These are phyloP conservation scores for Anolis carolinensis DNA, from an alignment of 2,113 vertebrate genomes.

Conservation along the genomic window DNA sequence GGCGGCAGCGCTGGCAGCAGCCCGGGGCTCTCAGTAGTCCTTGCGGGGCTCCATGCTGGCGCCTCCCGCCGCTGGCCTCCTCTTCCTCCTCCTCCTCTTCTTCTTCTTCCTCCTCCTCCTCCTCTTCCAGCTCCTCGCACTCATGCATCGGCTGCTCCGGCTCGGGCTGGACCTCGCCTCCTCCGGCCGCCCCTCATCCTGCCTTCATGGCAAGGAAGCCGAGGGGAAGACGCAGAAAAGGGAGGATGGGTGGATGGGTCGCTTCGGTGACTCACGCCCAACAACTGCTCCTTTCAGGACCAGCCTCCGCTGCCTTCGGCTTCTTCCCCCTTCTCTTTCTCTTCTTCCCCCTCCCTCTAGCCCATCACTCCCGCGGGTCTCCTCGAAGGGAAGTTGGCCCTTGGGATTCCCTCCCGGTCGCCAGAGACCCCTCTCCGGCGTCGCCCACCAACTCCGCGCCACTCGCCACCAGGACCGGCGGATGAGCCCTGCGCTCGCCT, in stretches of 20 bases:
- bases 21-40: too few species aligned
- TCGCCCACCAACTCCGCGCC: too few species aligned
- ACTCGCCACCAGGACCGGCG: too few species aligned
- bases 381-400: too few species aligned
- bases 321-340: not conserved
- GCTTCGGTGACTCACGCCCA: not conserved
- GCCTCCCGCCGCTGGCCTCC: conserved; percentile 47
- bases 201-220: conserved; percentile 62
- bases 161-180: conserved; percentile 25
- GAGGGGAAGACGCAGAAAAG: too few species aligned
- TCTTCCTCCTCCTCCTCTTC: conserved; percentile 58
- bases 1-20: too few species aligned
- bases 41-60: conserved; percentile 67
- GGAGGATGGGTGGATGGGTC: not conserved
- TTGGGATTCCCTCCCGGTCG: too few species aligned
- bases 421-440: too few species aligned
- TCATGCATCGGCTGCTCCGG: conserved; percentile 29
- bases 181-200: conserved; percentile 63
- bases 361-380: conserved; percentile 25
- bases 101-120: conserved; percentile 57
- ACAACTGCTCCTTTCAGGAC: not conserved
- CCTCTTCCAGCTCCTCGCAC: not conserved
- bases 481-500: not conserved
- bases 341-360: conserved; percentile 15
- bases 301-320: not conserved